Evolutionary conservation across 1,140 invertebrate species (phyloP), one percentile per base, ranked within the genome.

Genomic region (Scaptomyza montana): DNA sequence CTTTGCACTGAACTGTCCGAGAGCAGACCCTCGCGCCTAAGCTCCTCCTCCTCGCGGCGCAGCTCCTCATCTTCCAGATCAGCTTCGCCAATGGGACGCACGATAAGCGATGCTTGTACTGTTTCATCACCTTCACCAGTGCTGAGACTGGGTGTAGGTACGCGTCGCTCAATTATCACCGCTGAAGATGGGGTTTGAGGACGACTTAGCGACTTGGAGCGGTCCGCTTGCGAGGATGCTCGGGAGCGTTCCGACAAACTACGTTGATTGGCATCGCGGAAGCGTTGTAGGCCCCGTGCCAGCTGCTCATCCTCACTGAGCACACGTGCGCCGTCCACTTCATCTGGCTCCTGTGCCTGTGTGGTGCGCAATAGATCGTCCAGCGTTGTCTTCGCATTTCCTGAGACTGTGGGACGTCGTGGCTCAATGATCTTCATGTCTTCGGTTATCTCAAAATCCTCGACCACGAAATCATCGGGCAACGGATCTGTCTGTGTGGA

Each of bases 401-500:
- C n/a, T 0, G 72, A 49, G 1, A 74, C 80, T 12, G 51, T 54
- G 4, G 74, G 64, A 49, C 78, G 67, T 13, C 91, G 74, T 0
- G 90, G 80, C 47, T 91, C 85, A 5, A 91, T 92, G 13, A 91
- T 71, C 55, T 90, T 84, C 81, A 91, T 90, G 61, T 92, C 91
- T 41, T 94, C 94, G 64, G 94, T 93, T 51, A 94, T 92, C 66
- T 93, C 92, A 43, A 94, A 92, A 77, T 94, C 95, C 80, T 96
- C 95, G 54, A 94, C 96, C 25, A 95, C 93, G 65, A 96, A 93
- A 78, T 96, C 96, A 82, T 96, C 95, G 0, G 96, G 95, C 19
- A 97, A 79, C 0, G 96, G 95, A 92, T 97, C 96, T 0, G 96
- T 97, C 92, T 97, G 96, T 0, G 95, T 96, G 1, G 95, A 96